Percentiles rank a stretch among this genome's conserved stretches.
Evolutionary conservation across 2,113 vertebrate genomes (phyloP).

Genomic region (Campylomormyrus tamandua): DNA sequence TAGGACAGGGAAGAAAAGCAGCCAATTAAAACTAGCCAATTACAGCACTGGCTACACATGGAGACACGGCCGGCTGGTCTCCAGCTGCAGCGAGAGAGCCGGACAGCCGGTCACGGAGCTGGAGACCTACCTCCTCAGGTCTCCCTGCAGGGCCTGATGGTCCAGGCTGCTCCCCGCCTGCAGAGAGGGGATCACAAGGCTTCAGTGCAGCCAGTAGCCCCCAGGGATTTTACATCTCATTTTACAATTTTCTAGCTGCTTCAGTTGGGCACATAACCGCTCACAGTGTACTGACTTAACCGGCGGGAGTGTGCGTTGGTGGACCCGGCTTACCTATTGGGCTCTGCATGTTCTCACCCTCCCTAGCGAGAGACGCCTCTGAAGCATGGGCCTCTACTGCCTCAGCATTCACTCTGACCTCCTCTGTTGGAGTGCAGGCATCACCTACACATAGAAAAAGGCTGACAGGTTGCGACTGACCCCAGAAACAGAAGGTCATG

Average conservation of each 20-base stretch:
- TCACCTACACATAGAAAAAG: not conserved
- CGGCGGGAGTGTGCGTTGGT: not conserved
- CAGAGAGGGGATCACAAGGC: not conserved
- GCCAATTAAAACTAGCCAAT: not conserved
- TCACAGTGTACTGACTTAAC: not conserved
- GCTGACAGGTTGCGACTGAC: not conserved
- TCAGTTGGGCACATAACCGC: not conserved
- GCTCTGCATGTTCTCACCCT: not conserved
- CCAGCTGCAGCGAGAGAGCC: not conserved
- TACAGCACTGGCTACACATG: not conserved
- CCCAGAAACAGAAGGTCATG: not conserved
- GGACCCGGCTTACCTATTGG: not conserved
- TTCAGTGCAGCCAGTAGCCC: not conserved
- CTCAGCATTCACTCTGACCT: not conserved
- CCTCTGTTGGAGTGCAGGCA: not conserved
- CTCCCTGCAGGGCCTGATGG: not conserved
- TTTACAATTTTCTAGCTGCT: not conserved
- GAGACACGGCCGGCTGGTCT: not conserved
- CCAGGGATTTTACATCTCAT: not conserved
- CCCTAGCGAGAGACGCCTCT: not conserved
- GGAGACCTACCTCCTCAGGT: slow-evolving; percentile 24
- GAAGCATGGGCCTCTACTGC: not conserved
- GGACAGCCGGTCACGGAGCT: not conserved
- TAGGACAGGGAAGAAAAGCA: not conserved
- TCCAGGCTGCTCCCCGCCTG: slow-evolving; percentile 35